Percentiles rank a stretch among this genome's conserved stretches.
These are phyloP conservation scores for Dascillus cervinus DNA, from an alignment of 2,888 invertebrate genomes.

Conservation along the genomic window DNA sequence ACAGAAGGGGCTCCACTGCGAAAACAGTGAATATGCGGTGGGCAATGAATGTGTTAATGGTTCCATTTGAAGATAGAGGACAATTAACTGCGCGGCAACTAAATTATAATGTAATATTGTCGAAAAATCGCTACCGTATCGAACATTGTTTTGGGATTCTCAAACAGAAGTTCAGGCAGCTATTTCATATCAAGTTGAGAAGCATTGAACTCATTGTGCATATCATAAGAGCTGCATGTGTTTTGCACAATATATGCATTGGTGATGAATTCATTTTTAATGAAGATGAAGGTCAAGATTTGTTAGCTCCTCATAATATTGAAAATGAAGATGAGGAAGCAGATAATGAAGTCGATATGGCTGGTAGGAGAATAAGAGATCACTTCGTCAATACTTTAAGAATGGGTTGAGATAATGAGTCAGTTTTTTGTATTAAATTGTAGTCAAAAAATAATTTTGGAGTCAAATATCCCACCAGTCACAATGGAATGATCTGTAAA, in stretches of 20 bases:
- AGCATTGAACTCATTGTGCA: constrained; percentile 7
- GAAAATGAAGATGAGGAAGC: neutral
- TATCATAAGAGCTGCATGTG: constrained; percentile 7
- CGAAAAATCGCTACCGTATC: constrained; percentile 8
- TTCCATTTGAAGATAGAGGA: constrained; percentile 12
- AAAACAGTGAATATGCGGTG: too few relatives aligned
- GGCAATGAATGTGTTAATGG: too few relatives aligned
- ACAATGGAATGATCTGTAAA: too few relatives aligned
- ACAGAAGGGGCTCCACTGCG: too few relatives aligned
- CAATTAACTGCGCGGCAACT: constrained; percentile 8
- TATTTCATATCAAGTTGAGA: constrained; percentile 12
- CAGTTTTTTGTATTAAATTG: too few relatives aligned
- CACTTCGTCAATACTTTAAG: too few relatives aligned
- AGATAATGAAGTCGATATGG: neutral
- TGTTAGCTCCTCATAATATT: neutral
- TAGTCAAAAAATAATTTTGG: too few relatives aligned
- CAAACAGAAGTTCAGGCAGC: constrained; percentile 11
- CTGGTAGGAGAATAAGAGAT: neutral
- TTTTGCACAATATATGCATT: constrained; percentile 8
- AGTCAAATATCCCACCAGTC: too few relatives aligned
- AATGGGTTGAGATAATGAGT: too few relatives aligned
- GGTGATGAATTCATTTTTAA: constrained; percentile 2
- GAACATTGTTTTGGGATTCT: constrained; percentile 13
- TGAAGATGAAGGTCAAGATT: neutral
- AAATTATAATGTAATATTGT: constrained; percentile 9